Base-by-base conservation (phyloP, 1,140 invertebrate species). In the Danaus melanippus region DNA sequence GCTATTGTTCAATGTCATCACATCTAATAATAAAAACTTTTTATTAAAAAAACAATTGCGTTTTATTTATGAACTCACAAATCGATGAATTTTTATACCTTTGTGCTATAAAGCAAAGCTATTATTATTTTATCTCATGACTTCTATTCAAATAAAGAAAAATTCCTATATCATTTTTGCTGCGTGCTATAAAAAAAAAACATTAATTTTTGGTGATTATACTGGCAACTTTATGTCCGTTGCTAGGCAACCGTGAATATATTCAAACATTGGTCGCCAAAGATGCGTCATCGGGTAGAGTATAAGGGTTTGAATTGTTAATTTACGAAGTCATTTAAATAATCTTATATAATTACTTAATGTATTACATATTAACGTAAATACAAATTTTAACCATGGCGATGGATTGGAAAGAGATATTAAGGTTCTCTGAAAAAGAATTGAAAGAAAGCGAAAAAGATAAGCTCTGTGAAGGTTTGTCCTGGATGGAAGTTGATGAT, bases 381-480 rank as follows among this genome's bases (percentile, higher is more conserved):
- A 69, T 2, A 1, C 21, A 2, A 32, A 32, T 32, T 32, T 2
- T 32, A 32, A 32, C 21, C 21, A 32, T 75, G 39, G 86, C 88
- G 46, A 88, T 90, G 46, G 89, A 92, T 68, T 91, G 90, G 90
- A 86, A 89, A 63, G 84, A 89, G 55, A 87, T 92, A 64, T 67
- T 90, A 15, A 88, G 86, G 53, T 74, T 89, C 51, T 86, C 88
- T 53, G 86, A 88, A 39, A 87, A 84, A 50, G 87, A 90, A 55
- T 65, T 92, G 8, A 84, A 76, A 2, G 86, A 90, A 49, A 80
- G 88, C 8, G 89, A 91, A 53, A 92, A 91, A 75, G 91, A 92
- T 44, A 88, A 90, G 65, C 66, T 92, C 51, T 91, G 88, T 71
- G 89, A 90, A 50, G 86, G 73, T 46, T 74, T 92, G 7, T 85